These are phyloP conservation scores for Eristalis pertinax DNA, from an alignment of 2,888 invertebrate genomes.

Conservation along the genomic window DNA sequence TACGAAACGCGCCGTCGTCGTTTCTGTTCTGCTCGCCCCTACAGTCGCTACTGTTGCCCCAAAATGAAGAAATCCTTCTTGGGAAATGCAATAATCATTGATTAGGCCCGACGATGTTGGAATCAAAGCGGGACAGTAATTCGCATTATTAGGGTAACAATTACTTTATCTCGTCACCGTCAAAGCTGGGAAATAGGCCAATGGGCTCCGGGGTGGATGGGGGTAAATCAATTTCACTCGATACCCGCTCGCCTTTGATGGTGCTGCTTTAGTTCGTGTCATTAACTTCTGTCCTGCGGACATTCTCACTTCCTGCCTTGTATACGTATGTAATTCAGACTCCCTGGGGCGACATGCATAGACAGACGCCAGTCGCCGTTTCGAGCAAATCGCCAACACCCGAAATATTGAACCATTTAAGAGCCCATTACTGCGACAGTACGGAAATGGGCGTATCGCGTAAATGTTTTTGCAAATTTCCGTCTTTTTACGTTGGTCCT, in stretches of 20 bases:
- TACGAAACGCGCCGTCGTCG: background rate
- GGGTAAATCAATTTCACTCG: slow-evolving; percentile 64
- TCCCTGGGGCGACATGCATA: background rate
- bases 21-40: too few relatives aligned
- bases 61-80: slow-evolving; percentile 17
- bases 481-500: slow-evolving; percentile 16
- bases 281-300: slow-evolving; percentile 64
- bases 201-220: slow-evolving; percentile 4
- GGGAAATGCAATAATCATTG: slow-evolving; percentile 65
- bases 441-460: slow-evolving; percentile 21
- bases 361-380: slow-evolving; percentile 13
- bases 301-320: slow-evolving; percentile 27
- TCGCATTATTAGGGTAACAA: slow-evolving; percentile 63
- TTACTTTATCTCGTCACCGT: slow-evolving; percentile 62
- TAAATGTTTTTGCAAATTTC: slow-evolving; percentile 53
- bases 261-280: slow-evolving; percentile 63
- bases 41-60: background rate
- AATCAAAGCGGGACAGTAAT: slow-evolving; percentile 48
- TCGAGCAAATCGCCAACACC: slow-evolving; percentile 31
- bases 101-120: slow-evolving; percentile 43
- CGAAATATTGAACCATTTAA: slow-evolving; percentile 58
- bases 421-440: slow-evolving; percentile 41
- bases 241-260: slow-evolving; percentile 57
- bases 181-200: too few relatives aligned
- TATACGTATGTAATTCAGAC: background rate